These are phyloP conservation scores for Magallana gigas DNA, from an alignment of 1,140 invertebrate species.

Conservation along the genomic window DNA sequence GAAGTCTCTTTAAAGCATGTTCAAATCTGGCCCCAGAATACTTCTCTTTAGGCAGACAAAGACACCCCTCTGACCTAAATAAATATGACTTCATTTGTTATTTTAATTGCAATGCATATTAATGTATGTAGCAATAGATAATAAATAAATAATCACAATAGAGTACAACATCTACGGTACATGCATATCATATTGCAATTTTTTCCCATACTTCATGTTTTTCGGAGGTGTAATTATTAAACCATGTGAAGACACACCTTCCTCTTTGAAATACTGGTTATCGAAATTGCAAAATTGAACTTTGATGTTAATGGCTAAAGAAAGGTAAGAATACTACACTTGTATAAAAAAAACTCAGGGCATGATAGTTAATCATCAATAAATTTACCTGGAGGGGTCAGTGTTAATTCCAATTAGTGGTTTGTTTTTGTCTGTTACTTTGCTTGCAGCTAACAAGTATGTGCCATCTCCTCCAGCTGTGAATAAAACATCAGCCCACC, in stretches of 20 bases:
- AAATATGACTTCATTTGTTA: not conserved
- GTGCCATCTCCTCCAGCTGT: slow-evolving; percentile 99
- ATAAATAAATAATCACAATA: not conserved
- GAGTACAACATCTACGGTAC: not conserved
- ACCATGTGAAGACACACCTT: too few species aligned
- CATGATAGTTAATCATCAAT: too few species aligned
- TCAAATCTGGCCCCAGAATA: slow-evolving; percentile 85
- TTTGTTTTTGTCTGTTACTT: slow-evolving; percentile 87
- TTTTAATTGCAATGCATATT: not conserved
- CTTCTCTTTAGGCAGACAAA: slow-evolving; percentile 90
- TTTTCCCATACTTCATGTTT: too few species aligned
- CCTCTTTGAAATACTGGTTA: too few species aligned
- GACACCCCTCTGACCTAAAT: slow-evolving; percentile 91
- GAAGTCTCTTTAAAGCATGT: slow-evolving; percentile 85
- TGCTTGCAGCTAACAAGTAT: slow-evolving; percentile 95
- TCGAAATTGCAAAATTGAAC: too few species aligned
- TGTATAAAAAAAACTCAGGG: too few species aligned
- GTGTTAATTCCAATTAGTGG: slow-evolving; percentile 99
- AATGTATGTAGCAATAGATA: too few species aligned
- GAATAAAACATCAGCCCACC: slow-evolving; percentile 96
- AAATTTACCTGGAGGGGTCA: slow-evolving; percentile 86
- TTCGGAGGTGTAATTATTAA: too few species aligned
- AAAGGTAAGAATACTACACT: too few species aligned
- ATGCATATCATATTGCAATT: too few species aligned
- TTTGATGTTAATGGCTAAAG: too few species aligned